Evolutionary conservation across 2,888 invertebrate species (phyloP).

Genomic region (Carterocephalus palaemon): DNA sequence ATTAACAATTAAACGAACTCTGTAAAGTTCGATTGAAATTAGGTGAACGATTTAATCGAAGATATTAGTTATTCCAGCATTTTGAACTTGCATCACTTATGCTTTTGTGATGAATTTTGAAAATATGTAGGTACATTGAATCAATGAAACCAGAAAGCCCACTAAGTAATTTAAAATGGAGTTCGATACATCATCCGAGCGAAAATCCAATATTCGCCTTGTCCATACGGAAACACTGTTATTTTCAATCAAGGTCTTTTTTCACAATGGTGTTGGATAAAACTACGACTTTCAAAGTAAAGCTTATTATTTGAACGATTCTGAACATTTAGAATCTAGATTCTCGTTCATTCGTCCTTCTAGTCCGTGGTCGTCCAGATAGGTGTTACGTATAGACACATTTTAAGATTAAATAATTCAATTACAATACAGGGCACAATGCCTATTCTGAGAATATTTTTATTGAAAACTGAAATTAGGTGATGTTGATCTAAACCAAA

Average conservation of each 20-base stretch:
- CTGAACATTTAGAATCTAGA: slow-evolving; percentile 17
- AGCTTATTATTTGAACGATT: slow-evolving; percentile 11
- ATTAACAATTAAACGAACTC: too few relatives aligned
- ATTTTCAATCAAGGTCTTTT: slow-evolving; percentile 60
- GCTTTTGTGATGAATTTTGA: slow-evolving; percentile 25
- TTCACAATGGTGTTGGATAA: slow-evolving; percentile 33
- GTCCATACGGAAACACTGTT: slow-evolving; percentile 63
- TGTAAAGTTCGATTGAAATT: too few relatives aligned
- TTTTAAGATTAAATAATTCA: too few relatives aligned
- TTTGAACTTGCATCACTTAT: background rate
- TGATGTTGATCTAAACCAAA: too few relatives aligned
- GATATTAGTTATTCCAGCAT: too few relatives aligned
- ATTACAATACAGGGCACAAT: too few relatives aligned
- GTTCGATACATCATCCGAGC: slow-evolving; percentile 70
- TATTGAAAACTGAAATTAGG: too few relatives aligned
- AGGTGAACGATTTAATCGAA: too few relatives aligned
- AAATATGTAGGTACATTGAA: slow-evolving; percentile 61
- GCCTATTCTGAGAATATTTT: too few relatives aligned
- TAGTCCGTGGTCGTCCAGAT: too few relatives aligned
- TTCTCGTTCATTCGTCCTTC: too few relatives aligned
- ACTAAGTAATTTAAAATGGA: slow-evolving; percentile 76
- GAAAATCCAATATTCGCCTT: slow-evolving; percentile 74
- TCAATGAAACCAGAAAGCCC: slow-evolving; percentile 51
- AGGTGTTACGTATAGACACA: too few relatives aligned
- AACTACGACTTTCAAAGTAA: slow-evolving; percentile 22